Base-by-base conservation (phyloP, 2,888 invertebrate species). In the Diplazon laetatorius region DNA sequence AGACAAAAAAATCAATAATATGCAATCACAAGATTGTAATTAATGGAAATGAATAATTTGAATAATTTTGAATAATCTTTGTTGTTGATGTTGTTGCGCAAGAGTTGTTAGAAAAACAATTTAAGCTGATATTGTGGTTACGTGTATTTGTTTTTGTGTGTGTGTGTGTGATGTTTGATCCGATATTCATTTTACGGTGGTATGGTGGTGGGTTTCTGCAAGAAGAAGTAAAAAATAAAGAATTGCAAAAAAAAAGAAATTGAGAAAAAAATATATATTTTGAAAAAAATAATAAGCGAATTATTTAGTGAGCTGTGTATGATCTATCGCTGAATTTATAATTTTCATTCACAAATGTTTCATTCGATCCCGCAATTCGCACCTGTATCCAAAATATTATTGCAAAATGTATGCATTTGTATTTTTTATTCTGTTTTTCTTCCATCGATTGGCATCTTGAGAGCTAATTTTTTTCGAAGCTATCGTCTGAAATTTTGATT, bases 31-130 rank as follows among this genome's bases (percentile, higher is more conserved):
- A n/a, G n/a, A n/a, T n/a, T n/a, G n/a, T n/a, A n/a, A n/a, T n/a
- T n/a, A n/a, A n/a, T n/a, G n/a, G n/a, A n/a, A n/a, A n/a, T n/a
- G n/a, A n/a, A n/a, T n/a, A n/a, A n/a, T n/a, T n/a, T n/a, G n/a
- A n/a, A n/a, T n/a, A n/a, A n/a, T n/a, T n/a, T n/a, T n/a, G n/a
- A n/a, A n/a, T n/a, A n/a, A n/a, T n/a, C n/a, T n/a, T n/a, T n/a
- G n/a, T n/a, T n/a, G n/a, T n/a, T n/a, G n/a, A n/a, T n/a, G n/a
- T n/a, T 30, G n/a, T 44, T n/a, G n/a, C 71, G 59, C 69, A 18
- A 71, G 80, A 84, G 85, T 87, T 89, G 90, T 90, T 90, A 90
- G 90, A 90, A 90, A 90, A 90, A 90, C 90, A 90, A 90, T 90
- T 90, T 89, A 87, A 71, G 39, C 25, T 46, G 46, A 22, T 65